phyloP scores from a whole-genome alignment of 1,140 invertebrate genomes.

The Mamestra configurata region DNA sequence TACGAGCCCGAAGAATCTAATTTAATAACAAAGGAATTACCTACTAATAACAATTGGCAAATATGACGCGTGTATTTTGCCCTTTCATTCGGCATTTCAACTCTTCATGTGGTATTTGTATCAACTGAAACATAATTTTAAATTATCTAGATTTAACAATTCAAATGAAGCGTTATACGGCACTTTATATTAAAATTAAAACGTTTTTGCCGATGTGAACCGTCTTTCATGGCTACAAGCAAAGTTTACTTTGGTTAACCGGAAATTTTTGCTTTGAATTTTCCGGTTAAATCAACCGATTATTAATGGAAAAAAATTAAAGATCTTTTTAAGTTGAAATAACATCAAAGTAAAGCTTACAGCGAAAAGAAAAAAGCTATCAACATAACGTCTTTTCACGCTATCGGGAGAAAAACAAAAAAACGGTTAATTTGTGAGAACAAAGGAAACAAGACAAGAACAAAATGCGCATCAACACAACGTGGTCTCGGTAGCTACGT shows the following conservation, averaged over 20 bases:
- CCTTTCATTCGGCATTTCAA: neutral
- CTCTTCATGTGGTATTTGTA: neutral
- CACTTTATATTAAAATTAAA: neutral
- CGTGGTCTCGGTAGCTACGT: neutral
- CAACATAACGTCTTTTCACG: neutral
- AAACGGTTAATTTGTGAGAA: neutral
- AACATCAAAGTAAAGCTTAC: neutral
- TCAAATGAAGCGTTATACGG: neutral
- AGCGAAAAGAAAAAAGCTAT: neutral
- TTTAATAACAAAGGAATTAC: constrained; percentile 13
- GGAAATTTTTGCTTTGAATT: neutral
- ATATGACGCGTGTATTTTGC: neutral
- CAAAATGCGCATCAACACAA: neutral
- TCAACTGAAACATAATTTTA: neutral
- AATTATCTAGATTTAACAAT: neutral
- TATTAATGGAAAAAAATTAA: neutral
- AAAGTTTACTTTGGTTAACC: constrained; percentile 19
- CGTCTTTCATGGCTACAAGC: neutral
- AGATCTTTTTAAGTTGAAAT: neutral
- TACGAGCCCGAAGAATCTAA: neutral
- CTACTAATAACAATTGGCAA: constrained; percentile 17
- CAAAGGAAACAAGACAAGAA: constrained; percentile 1
- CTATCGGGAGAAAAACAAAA: neutral
- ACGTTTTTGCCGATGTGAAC: neutral
- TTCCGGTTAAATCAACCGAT: neutral